Evolutionary conservation across 2,888 invertebrate genomes (phyloP), one percentile per base, ranked within the genome.

Genomic region (Plebejus melissa): DNA sequence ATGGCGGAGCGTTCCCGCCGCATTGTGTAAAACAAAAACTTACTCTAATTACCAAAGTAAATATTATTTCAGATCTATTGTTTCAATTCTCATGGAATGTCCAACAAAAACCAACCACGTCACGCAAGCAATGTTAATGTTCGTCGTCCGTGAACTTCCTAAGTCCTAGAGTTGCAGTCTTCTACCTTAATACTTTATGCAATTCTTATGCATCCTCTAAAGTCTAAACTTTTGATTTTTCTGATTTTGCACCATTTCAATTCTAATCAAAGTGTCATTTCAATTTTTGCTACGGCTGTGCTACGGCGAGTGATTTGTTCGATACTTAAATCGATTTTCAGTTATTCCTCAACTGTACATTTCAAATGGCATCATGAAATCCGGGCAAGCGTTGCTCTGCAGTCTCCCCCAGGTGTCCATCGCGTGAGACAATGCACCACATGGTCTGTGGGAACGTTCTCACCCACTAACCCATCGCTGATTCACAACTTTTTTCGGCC

Each of bases 11-110:
- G 87, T 89, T 90, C 88, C 86, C 88, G 80, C 85, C 82, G 72
- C 72, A 89, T 88, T 88, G 87, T 89, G 81, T 78, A 76, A 81
- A 85, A 80, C 86, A 89, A 89, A 90, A 88, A 86, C 84, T 85
- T 82, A 85, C 85, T 83, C 83, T 85, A 88, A 89, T 90, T 89
- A 88, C 79, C 80, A 78, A 80, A 83, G 84, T 82, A 86, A 88
- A 88, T 83, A 79, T 79, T 81, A 80, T 60, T 75, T 36, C 69
- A 70, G 65, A 77, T 77, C 76, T 58, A 82, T 81, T 81, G 77
- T 79, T 77, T 76, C 77, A 75, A 79, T 72, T 79, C 70, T 74
- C 78, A 77, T 78, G 77, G 58, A 60, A 60, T 69, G 28, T 4
- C 71, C 41, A 22, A 41, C 54, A 72, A 72, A 32, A 72, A 72